Evolutionary conservation across 2,888 invertebrate genomes (phyloP).

Genomic region (Panorpa germanica): DNA sequence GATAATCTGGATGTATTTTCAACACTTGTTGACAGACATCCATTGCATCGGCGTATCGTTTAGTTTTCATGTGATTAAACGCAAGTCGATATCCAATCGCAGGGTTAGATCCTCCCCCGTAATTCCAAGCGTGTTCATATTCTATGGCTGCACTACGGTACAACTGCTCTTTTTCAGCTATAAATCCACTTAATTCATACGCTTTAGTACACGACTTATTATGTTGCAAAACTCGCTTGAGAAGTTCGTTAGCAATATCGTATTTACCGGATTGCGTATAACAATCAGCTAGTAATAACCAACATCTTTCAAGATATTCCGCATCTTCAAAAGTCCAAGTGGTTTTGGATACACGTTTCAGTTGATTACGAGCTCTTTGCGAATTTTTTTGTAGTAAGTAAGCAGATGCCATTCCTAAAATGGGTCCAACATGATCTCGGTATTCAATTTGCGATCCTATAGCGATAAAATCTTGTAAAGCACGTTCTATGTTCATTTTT

Average conservation of each 20-base stretch:
- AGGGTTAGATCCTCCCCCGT: slow-evolving; percentile 64
- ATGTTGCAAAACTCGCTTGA: slow-evolving; percentile 57
- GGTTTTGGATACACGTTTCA: slow-evolving; percentile 73
- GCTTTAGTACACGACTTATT: slow-evolving; percentile 82
- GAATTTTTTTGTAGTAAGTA: slow-evolving; percentile 68
- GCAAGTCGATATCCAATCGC: slow-evolving; percentile 84
- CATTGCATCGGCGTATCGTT: slow-evolving; percentile 77
- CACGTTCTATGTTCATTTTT: slow-evolving; percentile 66
- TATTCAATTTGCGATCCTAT: slow-evolving; percentile 51
- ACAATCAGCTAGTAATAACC: slow-evolving; percentile 84
- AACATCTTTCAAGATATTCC: slow-evolving; percentile 87
- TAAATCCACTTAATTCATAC: slow-evolving; percentile 63
- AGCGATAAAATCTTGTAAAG: slow-evolving; percentile 56
- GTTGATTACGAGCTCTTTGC: slow-evolving; percentile 77
- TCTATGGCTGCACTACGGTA: slow-evolving; percentile 68
- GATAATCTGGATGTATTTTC: slow-evolving; percentile 67
- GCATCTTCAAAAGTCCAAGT: slow-evolving; percentile 91
- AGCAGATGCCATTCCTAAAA: slow-evolving; percentile 68
- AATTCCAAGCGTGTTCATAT: slow-evolving; percentile 76
- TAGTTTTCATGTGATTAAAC: slow-evolving; percentile 78
- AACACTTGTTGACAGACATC: slow-evolving; percentile 75
- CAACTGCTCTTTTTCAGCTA: slow-evolving; percentile 83
- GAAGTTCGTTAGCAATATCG: slow-evolving; percentile 69
- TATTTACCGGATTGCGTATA: slow-evolving; percentile 65
- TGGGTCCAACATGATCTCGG: slow-evolving; percentile 67